phyloP scores from a whole-genome alignment of 92 coral and sea anemone species.

The Palythoa caribaeorum region DNA sequence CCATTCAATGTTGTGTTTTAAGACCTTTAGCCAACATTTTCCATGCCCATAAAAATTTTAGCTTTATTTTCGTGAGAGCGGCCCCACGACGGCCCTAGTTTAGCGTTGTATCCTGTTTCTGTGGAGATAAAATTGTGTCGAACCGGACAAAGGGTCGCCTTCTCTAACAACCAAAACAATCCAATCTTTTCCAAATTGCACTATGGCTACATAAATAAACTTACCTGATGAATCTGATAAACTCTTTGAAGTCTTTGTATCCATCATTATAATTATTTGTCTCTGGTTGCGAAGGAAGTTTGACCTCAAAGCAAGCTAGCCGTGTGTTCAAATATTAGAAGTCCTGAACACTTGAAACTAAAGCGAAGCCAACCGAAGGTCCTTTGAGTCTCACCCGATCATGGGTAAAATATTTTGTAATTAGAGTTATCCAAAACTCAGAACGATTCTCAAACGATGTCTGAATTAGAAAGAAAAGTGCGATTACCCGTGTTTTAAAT shows the following conservation, averaged over 20 bases:
- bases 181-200: slow-evolving; percentile 19
- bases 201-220: slow-evolving; percentile 20
- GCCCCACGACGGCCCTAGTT: too few species aligned
- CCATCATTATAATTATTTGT: slow-evolving; percentile 25
- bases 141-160: slow-evolving; percentile 22
- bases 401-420: not conserved
- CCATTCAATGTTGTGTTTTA: not conserved
- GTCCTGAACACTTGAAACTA: not conserved
- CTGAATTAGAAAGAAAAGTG: not conserved
- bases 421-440: not conserved
- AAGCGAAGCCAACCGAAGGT: not conserved
- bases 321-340: not conserved
- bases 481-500: not conserved
- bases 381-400: not conserved
- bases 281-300: not conserved
- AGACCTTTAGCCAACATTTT: not conserved
- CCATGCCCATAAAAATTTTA: not conserved
- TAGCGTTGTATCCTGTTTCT: slow-evolving; percentile 18
- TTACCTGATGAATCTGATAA: slow-evolving; percentile 33
- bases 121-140: slow-evolving; percentile 8
- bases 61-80: not conserved
- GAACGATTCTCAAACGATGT: not conserved
- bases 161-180: slow-evolving; percentile 33
- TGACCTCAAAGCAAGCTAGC: slow-evolving; percentile 9
- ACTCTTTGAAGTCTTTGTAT: slow-evolving; percentile 34